phyloP scores from a whole-genome alignment of 2,113 vertebrate genomes.

The Zosterops pallidus region DNA sequence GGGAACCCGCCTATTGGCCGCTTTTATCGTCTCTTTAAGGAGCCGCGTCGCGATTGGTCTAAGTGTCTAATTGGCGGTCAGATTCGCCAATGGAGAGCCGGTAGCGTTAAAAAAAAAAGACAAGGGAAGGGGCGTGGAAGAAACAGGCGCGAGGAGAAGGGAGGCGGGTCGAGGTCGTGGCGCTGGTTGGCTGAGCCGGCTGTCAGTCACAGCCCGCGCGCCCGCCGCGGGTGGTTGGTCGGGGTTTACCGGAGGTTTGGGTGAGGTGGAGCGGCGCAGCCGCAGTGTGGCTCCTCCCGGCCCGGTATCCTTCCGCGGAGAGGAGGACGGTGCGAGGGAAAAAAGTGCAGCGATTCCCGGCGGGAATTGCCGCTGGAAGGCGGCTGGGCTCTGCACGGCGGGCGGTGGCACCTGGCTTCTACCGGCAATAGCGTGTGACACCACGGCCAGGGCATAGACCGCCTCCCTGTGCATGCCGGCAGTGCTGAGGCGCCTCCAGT shows the following conservation, averaged over 20 bases:
- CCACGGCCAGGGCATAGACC: no score
- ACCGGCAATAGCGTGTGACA: neutral
- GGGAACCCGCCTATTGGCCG: neutral
- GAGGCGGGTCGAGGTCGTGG: neutral
- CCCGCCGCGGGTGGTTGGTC: neutral
- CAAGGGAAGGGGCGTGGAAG: neutral
- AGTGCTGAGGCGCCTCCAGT: neutral
- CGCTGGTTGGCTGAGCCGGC: accelerated
- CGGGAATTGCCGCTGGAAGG: neutral
- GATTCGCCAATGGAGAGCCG: accelerated
- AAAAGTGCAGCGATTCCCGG: neutral
- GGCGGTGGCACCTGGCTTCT: neutral
- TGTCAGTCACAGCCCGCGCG: neutral
- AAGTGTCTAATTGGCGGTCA: accelerated
- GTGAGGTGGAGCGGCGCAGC: neutral
- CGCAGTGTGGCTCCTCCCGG: accelerated
- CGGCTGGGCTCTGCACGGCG: neutral
- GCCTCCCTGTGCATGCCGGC: neutral
- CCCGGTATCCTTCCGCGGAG: neutral
- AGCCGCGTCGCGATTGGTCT: accelerated
- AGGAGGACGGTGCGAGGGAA: accelerated
- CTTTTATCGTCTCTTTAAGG: neutral
- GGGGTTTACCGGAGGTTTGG: accelerated
- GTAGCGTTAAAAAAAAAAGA: neutral
- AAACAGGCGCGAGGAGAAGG: neutral